Base-by-base conservation (phyloP, 1,140 invertebrate species). In the Sitophilus oryzae region DNA sequence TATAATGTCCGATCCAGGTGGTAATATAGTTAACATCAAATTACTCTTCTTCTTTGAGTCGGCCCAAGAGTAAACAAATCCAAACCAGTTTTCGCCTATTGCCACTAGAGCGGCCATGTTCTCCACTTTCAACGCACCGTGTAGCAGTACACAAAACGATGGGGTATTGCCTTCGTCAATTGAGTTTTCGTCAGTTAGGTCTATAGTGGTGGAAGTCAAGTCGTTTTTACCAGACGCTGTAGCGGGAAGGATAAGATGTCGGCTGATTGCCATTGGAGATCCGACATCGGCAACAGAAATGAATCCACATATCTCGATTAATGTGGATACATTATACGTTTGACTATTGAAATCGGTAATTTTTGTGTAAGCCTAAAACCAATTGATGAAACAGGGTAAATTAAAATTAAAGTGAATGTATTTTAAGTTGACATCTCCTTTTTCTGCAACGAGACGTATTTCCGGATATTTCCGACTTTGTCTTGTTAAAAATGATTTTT, bases 21-120 rank as follows among this genome's bases (percentile, higher is more conserved):
- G 84, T 64, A 97, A 77, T 9, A 93, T 77, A 9, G 91, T 93
- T 4, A 97, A 73, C 85, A 97, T 91, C 8, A 97, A 74, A 73
- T 95, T 96, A 0, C 93, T 96, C 69, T 96, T 95, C 65, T 96
- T 96, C 65, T 96, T 94, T 21, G 83, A 87, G 69, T 96, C 93
- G 5, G 91, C 89, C 85, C 90, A 96, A 0, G 93, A 93, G 67
- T 93, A 91, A 41, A 97, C 78, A 59, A 96, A 89, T 20, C 93
- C 94, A 75, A 84, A 97, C 94, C 93, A 97, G 60, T 93, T 86
- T 1, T 86, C 81, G 9, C 86, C 90, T 3, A 92, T 73, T 53
- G 73, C 70, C 44, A 91, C 89, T 25, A 94, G 70, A 0, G 88
- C 90, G 22, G 85, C 84, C 81, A 91, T 84, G 64, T 87, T 88